Percentiles rank a stretch among this genome's conserved stretches.
Conservation (phyloP, 2,888 invertebrate genomes). For the Alitta virens region DNA sequence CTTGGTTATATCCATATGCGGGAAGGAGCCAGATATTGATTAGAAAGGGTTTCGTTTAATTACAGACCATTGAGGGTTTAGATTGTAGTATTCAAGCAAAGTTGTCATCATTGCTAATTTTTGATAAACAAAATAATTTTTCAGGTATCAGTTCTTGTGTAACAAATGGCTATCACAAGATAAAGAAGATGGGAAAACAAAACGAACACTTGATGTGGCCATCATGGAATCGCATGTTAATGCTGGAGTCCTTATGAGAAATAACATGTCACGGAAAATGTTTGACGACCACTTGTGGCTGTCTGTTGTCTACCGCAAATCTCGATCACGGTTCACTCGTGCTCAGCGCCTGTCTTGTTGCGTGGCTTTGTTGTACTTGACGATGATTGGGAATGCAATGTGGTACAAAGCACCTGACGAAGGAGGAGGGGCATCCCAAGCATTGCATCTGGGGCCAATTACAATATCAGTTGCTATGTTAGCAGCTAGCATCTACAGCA, state of each 20-base stretch:
- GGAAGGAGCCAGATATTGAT: too few species aligned
- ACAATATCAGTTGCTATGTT: neutral
- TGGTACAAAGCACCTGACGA: neutral
- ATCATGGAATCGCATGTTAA: neutral
- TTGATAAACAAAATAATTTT: too few species aligned
- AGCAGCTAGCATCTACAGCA: constrained; percentile 29
- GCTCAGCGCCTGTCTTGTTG: constrained; percentile 41
- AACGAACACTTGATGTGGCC: neutral
- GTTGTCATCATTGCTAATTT: too few species aligned
- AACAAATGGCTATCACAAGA: neutral
- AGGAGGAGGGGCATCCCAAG: neutral
- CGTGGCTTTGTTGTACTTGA: constrained; percentile 34
- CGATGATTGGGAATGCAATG: constrained; percentile 33
- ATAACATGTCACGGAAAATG: neutral
- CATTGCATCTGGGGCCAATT: neutral
- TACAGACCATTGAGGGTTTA: too few species aligned
- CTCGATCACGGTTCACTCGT: constrained; percentile 53
- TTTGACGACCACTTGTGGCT: constrained; percentile 1
- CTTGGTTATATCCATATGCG: too few species aligned
- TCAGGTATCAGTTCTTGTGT: neutral
- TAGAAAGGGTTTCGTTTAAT: too few species aligned
- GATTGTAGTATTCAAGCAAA: too few species aligned
- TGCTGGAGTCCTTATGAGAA: neutral
- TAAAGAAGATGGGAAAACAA: neutral
- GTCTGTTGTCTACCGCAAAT: neutral